These are phyloP conservation scores for Nipponia nippon DNA, from an alignment of 2,113 vertebrate genomes.

Conservation along the genomic window DNA sequence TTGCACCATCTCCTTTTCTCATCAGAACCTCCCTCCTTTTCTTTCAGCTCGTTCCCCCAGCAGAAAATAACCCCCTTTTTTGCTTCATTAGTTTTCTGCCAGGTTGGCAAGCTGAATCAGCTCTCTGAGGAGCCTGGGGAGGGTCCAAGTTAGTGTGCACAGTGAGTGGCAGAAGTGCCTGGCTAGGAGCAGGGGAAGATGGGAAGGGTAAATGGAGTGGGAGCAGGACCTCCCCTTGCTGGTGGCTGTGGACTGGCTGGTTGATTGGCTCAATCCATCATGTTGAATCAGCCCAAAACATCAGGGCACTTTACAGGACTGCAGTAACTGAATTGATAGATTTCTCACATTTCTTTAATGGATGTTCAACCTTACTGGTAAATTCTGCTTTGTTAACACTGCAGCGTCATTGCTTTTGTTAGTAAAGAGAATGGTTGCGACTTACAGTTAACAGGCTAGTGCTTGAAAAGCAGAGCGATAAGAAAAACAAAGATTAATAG, in stretches of 20 bases:
- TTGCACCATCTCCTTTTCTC: background rate
- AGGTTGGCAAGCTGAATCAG: background rate
- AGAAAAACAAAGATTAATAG: background rate
- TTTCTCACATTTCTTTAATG: background rate
- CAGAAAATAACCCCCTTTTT: background rate
- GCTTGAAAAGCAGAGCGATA: background rate
- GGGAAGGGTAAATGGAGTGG: background rate
- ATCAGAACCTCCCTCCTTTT: slow-evolving; percentile 2
- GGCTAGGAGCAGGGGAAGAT: background rate
- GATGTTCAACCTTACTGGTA: background rate
- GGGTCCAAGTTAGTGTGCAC: background rate
- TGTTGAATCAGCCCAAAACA: background rate
- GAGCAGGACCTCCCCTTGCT: background rate
- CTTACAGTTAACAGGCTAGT: background rate
- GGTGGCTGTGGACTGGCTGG: background rate
- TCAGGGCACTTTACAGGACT: background rate
- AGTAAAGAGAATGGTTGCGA: background rate
- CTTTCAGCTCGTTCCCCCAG: slow-evolving; percentile 16
- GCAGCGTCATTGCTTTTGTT: background rate
- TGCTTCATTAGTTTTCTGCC: slow-evolving; percentile 6
- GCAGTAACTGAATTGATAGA: background rate
- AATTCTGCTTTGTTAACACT: background rate
- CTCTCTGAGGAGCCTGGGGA: background rate
- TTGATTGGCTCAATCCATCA: background rate
- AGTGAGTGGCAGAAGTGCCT: background rate